These are phyloP conservation scores for Saturnia japonica DNA, from an alignment of 2,888 invertebrate genomes.

Conservation along the genomic window DNA sequence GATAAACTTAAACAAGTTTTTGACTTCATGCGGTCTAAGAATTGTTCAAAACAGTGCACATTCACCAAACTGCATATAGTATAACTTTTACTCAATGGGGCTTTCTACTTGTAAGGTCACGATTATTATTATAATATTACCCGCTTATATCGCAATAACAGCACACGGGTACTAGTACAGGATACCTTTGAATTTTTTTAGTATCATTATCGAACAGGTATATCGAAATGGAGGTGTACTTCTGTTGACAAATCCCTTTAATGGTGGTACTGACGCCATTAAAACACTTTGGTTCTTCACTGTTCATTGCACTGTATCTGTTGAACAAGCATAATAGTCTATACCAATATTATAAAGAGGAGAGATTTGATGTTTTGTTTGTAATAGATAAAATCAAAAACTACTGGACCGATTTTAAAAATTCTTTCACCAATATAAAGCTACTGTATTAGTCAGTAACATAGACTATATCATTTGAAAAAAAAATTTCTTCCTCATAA, in stretches of 20 bases:
- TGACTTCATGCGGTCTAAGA: no score
- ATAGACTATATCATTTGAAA: no score
- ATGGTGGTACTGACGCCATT: not conserved
- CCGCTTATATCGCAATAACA: constrained; percentile 10
- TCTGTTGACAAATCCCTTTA: not conserved
- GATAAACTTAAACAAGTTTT: no score
- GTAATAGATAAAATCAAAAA: no score
- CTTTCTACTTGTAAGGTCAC: not conserved
- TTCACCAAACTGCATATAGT: no score
- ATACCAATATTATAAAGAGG: no score
- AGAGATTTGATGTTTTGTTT: no score
- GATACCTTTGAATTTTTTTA: not conserved
- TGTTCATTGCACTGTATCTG: not conserved
- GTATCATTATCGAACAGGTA: not conserved
- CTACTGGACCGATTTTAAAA: no score
- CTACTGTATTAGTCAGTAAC: no score
- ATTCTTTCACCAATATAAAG: no score
- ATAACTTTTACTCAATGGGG: not conserved
- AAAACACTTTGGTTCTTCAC: not conserved
- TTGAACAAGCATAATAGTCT: not conserved
- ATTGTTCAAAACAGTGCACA: no score
- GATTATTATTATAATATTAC: constrained; percentile 19
- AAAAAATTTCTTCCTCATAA: no score
- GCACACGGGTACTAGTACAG: not conserved
- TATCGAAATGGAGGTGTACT: not conserved